Evolutionary conservation across 2,888 invertebrate species (phyloP).

Genomic region (Cantharis nigra): DNA sequence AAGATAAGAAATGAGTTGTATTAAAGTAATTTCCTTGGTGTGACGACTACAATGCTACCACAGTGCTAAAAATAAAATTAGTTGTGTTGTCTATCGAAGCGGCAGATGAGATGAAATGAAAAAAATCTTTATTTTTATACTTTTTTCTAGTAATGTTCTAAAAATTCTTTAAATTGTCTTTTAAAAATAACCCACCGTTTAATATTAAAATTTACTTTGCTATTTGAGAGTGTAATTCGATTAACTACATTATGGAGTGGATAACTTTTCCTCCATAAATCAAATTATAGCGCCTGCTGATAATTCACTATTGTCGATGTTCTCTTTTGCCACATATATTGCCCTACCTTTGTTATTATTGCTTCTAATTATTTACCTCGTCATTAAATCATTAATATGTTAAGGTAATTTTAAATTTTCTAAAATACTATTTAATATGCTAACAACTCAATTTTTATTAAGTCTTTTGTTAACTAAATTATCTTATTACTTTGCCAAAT

Average conservation of each 20-base stretch:
- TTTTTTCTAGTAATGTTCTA: constrained; percentile 31
- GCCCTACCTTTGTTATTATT: not conserved
- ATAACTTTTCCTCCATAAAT: not conserved
- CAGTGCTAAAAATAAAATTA: constrained; percentile 32
- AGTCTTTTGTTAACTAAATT: constrained; percentile 12
- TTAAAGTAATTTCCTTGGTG: constrained; percentile 11
- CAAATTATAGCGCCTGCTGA: not conserved
- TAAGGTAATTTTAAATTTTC: not conserved
- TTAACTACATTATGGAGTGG: not conserved
- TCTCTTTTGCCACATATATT: not conserved
- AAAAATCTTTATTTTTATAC: constrained; percentile 28
- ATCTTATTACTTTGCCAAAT: constrained; percentile 10
- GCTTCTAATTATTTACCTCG: not conserved
- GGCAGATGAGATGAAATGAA: constrained; percentile 29
- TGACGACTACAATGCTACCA: constrained; percentile 28
- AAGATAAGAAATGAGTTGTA: constrained; percentile 14
- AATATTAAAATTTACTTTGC: not conserved
- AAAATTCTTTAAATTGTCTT: constrained; percentile 25
- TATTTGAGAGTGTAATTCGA: not conserved
- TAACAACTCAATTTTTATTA: constrained; percentile 1
- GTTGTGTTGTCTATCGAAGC: constrained; percentile 32
- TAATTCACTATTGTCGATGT: not conserved
- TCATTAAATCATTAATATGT: not conserved
- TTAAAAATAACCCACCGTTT: not conserved
- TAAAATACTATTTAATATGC: constrained; percentile 4